Conservation (phyloP, 2,888 invertebrate species). For the Ormyrus thymus region DNA sequence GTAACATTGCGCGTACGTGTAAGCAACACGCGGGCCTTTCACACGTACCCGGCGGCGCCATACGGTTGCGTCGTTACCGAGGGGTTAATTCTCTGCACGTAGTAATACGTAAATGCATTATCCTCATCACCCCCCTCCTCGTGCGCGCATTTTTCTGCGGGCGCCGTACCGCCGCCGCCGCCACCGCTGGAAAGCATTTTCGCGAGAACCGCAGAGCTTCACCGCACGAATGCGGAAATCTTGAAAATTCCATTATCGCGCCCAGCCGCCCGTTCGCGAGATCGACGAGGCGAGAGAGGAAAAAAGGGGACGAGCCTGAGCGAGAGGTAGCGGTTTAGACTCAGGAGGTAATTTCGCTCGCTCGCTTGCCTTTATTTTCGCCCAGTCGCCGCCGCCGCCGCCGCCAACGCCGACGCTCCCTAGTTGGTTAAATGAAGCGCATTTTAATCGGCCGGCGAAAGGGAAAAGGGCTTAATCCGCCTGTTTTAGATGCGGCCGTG, state of each 20-base stretch:
- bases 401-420: background rate
- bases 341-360: conserved; percentile 33
- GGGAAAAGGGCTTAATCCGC: conserved; percentile 12
- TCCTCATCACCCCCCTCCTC: conserved; percentile 34
- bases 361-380: conserved; percentile 30
- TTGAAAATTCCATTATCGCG: conserved; percentile 49
- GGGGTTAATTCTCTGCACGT: conserved; percentile 61
- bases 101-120: conserved; percentile 61
- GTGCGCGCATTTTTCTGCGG: conserved; percentile 26
- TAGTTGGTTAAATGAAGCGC: conserved; percentile 59
- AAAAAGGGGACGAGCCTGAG: background rate
- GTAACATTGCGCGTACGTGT: conserved; percentile 50
- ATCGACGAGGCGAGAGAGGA: conserved; percentile 4
- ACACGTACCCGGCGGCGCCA: background rate
- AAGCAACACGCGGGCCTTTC: background rate
- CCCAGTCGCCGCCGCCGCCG: background rate
- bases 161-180: background rate
- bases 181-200: conserved; percentile 37
- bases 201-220: conserved; percentile 31
- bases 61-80: conserved; percentile 48
- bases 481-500: conserved; percentile 23
- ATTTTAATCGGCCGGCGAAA: conserved; percentile 44
- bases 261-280: background rate
- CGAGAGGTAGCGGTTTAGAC: conserved; percentile 6
- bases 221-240: conserved; percentile 51